Percentiles rank a stretch among this genome's conserved stretches.
These are phyloP conservation scores for Gobio gobio DNA, from an alignment of 2,113 vertebrate species.

Conservation along the genomic window DNA sequence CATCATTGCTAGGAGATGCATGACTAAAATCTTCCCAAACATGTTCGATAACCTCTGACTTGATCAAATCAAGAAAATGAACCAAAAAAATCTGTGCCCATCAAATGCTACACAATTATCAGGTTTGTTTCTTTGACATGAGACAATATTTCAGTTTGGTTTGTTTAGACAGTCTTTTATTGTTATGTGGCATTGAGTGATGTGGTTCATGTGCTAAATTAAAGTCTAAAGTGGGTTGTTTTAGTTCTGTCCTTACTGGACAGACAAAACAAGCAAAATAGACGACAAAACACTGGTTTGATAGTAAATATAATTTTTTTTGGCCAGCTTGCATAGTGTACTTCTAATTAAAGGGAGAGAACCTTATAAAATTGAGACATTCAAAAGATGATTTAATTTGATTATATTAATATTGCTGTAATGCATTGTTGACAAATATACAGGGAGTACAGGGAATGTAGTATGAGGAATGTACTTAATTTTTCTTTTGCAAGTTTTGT, in stretches of 20 bases:
- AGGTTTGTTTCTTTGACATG: slow-evolving; percentile 41
- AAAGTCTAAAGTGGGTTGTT: not conserved
- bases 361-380: not conserved
- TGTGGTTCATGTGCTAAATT: not conserved
- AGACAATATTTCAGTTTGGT: not conserved
- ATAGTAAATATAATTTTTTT: not conserved
- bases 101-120: not conserved
- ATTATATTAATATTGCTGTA: not conserved
- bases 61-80: no score
- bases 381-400: not conserved
- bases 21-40: not conserved
- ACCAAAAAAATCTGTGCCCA: no score
- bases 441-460: not conserved
- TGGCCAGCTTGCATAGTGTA: not conserved
- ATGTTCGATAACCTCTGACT: no score
- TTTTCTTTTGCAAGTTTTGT: no score
- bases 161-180: not conserved
- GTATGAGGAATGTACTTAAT: not conserved
- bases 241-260: not conserved
- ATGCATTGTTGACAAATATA: not conserved
- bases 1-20: not conserved
- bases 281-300: not conserved
- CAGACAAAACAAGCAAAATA: not conserved
- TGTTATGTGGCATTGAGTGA: not conserved
- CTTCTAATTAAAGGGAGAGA: not conserved